Evolutionary conservation across 2,888 invertebrate genomes (phyloP), one percentile per base, ranked within the genome.

Genomic region (Diaphora mendica): DNA sequence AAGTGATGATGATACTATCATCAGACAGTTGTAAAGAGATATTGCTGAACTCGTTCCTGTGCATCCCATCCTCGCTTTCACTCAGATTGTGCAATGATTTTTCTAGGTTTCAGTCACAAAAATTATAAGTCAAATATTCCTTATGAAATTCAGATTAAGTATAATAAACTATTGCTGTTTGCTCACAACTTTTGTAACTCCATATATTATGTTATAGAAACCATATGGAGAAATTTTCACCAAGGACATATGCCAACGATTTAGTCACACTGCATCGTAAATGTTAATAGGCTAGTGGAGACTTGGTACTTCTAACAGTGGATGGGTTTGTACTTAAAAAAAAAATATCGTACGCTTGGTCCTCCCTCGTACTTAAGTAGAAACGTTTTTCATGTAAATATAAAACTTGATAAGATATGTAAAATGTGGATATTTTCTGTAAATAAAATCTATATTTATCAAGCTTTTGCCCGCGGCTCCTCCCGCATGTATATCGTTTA

Each of bases 171-270:
- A 39, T 26, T 35, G 39, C 11, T 59, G 62, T 70, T 64, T 70
- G 64, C 64, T 64, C 30, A 70, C 33, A 64, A 70, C 48, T 70
- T 70, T 70, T 64, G 70, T 70, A 48, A 70, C 70, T 64, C 44
- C 42, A 70, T 44, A 13, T 69, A 26, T 71, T 67, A 67, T 48
- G 33, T 48, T 64, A 44, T 26, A 65, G 65, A 71, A 51, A 65
- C 71, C 65, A 64, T 62, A 70, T 42, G 62, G 35, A 65, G 51
- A 51, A 48, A 70, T 64, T 70, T 70, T 55, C 66, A 35, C 66
- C 55, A 71, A 71, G 64, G 71, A 39, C 26, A 72, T 59, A 66
- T 72, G n/a, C 13, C 55, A n/a, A n/a, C 15, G 8, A 70, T 39
- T 42, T 70, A 44, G 42, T 66, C 66, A 65, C 26, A 59, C 30